Percentiles rank a stretch among this genome's conserved stretches.
Conservation (phyloP, 2,888 invertebrate species). For the Chrysolina oricalcia region DNA sequence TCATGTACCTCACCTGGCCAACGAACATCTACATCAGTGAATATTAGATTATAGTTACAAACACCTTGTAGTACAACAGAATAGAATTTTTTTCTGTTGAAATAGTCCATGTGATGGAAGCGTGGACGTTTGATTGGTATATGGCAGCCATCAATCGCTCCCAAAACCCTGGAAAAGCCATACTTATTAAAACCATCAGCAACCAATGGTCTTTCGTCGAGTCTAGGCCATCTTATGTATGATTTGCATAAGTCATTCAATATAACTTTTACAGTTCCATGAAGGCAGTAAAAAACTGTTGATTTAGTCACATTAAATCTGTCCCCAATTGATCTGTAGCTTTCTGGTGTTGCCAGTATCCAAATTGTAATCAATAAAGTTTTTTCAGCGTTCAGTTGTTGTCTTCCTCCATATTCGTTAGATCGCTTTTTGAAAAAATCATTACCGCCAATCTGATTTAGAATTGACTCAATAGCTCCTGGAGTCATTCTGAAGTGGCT, state of each 20-base stretch:
- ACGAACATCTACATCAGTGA: conserved; percentile 8
- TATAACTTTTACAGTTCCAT: conserved; percentile 11
- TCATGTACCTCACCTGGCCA: conserved; percentile 18
- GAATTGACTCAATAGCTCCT: no score
- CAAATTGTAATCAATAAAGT: background rate
- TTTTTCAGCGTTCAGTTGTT: no score
- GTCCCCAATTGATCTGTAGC: conserved; percentile 5
- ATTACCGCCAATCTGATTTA: no score
- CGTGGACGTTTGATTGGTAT: conserved; percentile 10
- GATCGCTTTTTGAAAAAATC: no score
- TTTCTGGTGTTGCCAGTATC: background rate
- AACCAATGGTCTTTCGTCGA: conserved; percentile 7
- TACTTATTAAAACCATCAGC: conserved; percentile 15
- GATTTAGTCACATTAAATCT: conserved; percentile 17
- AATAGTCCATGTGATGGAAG: background rate
- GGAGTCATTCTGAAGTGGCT: no score
- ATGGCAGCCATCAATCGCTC: conserved; percentile 10
- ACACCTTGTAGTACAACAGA: no score
- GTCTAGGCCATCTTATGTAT: conserved; percentile 9
- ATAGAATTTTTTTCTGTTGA: no score
- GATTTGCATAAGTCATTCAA: background rate
- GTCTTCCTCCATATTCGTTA: no score
- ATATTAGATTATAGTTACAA: no score
- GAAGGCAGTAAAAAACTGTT: no score
- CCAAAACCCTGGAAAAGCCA: background rate